phyloP scores from a whole-genome alignment of 2,113 vertebrate species.

The Numida meleagris region DNA sequence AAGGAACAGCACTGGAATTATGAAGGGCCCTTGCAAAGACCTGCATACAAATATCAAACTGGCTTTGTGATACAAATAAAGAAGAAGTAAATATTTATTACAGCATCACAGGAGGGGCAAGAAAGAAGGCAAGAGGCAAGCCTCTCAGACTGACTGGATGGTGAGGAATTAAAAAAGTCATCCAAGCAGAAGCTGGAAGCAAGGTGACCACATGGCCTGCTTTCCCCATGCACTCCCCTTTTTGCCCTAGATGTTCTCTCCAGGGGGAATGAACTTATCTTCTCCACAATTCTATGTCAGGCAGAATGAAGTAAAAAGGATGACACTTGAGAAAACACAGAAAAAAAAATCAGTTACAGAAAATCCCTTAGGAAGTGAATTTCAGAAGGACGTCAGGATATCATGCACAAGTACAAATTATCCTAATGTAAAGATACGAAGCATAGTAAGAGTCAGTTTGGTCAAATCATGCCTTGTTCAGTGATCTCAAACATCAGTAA shows the following conservation, averaged over 20 bases:
- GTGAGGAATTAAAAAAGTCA: neutral
- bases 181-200: neutral
- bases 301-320: neutral
- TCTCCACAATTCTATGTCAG: neutral
- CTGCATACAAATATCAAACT: neutral
- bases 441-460: neutral
- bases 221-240: neutral
- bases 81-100: neutral
- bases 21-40: neutral
- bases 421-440: neutral
- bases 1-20: neutral
- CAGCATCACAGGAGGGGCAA: neutral
- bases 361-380: neutral
- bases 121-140: neutral
- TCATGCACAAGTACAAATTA: neutral
- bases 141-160: neutral
- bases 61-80: neutral
- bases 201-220: accelerated
- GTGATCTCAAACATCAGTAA: neutral
- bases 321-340: neutral
- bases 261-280: neutral
- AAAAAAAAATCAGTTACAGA: neutral
- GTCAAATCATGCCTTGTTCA: neutral
- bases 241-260: neutral
- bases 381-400: neutral